Base-by-base conservation (phyloP, 2,113 vertebrate species). In the Pontoporia blainvillei region DNA sequence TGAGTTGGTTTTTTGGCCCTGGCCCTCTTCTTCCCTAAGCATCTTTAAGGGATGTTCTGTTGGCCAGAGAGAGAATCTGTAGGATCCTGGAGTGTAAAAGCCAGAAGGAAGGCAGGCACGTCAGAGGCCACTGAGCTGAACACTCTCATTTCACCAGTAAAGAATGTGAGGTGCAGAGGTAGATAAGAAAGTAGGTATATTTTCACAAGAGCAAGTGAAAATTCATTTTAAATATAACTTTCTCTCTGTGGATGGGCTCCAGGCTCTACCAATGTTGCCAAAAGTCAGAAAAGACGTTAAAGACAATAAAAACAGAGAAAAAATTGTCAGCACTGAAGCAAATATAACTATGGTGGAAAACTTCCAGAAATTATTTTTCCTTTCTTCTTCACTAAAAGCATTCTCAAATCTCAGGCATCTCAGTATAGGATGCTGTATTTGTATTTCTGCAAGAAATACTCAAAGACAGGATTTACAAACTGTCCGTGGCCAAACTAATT, bases 161-260 rank as follows among this genome's bases (percentile, higher is more conserved):
- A 61, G 54, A 81, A 89, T 39, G 46, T 52, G 79, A 88, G 57
- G 34, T 41, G 20, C 49, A 2, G 61, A 49, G 41, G 29, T 31
- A 20, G 86, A 27, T 21, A 27, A 72, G 66, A n/a, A 69, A 71
- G 25, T 11, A 78, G 54, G 15, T 39, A 0, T 25, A 59, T 52
- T 86, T 64, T 91, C 72, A 76, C 34, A 86, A 86, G 34, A 69
- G 27, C 87, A 90, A 86, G 85, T 27, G 69, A 54, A 93, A 96
- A 96, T 95, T 27, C n/a, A 86, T 83, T 73, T 34, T 11, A 90
- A 86, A 79, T 41, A 44, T n/a, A 82, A 92, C 18, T 84, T 72
- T 52, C 52, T 72, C 34, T 84, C 75, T n/a, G 25, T 57, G 46
- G 17, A 69, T 57, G 59, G 93, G 52, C 34, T 71, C 67, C 44